phyloP scores from a whole-genome alignment of 2,797 vertebrate genomes.

The Agapornis canus region DNA sequence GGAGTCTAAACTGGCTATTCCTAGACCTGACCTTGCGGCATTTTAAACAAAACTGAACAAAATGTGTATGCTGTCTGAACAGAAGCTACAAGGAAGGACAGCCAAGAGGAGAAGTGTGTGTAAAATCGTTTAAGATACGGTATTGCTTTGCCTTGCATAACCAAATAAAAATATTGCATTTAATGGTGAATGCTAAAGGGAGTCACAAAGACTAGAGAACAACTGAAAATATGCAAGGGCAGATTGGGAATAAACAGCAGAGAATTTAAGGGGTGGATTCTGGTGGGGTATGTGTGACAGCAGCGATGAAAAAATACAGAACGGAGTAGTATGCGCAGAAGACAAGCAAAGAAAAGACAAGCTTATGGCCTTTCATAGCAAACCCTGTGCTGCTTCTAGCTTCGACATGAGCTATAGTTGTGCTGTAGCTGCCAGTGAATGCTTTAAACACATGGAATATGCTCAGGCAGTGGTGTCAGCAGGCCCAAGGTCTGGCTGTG shows the following conservation, averaged over 20 bases:
- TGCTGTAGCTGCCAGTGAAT: background rate
- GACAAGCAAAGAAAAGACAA: background rate
- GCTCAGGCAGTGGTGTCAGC: background rate
- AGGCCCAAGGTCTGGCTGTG: background rate
- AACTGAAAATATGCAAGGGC: background rate
- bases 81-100: background rate
- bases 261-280: background rate
- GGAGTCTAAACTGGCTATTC: background rate
- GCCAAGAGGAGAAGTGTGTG: background rate
- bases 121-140: background rate
- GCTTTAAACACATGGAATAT: fast-evolving
- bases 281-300: background rate
- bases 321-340: background rate
- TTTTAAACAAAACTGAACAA: background rate
- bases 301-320: background rate
- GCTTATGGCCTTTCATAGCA: background rate
- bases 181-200: background rate
- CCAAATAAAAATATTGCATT: background rate
- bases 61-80: background rate
- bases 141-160: background rate
- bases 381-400: background rate
- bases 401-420: fast-evolving
- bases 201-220: background rate
- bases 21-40: background rate
- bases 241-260: background rate